Conservation (phyloP, 2,888 invertebrate genomes). For the Chymomyza fuscimana region DNA sequence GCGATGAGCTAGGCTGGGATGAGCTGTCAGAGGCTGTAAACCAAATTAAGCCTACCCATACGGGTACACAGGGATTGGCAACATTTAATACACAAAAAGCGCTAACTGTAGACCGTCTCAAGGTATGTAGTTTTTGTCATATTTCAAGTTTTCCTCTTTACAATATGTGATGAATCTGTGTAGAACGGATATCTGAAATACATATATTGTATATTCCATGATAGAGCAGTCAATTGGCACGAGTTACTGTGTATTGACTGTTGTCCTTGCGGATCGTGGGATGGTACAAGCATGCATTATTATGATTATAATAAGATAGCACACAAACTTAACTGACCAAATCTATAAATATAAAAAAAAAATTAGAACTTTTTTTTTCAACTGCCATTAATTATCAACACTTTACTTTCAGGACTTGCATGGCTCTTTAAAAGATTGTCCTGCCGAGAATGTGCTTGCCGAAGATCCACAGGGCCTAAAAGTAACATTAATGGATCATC, state of each 20-base stretch:
- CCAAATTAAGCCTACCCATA: slow-evolving; percentile 73
- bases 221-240: slow-evolving; percentile 44
- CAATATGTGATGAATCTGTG: slow-evolving; percentile 59
- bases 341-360: neutral
- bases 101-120: slow-evolving; percentile 86
- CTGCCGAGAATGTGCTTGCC: slow-evolving; percentile 82
- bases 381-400: neutral
- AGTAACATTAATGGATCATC: slow-evolving; percentile 89
- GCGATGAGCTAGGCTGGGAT: slow-evolving; percentile 78
- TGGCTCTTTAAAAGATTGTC: slow-evolving; percentile 85
- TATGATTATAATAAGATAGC: slow-evolving; percentile 55
- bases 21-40: slow-evolving; percentile 76
- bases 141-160: neutral
- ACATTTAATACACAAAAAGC: slow-evolving; percentile 85
- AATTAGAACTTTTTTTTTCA: neutral
- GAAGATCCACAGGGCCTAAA: slow-evolving; percentile 84
- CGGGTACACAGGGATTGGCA: slow-evolving; percentile 82
- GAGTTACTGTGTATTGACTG: slow-evolving; percentile 69
- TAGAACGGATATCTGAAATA: slow-evolving; percentile 76
- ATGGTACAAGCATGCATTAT: slow-evolving; percentile 28
- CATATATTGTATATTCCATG: slow-evolving; percentile 32
- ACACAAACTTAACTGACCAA: slow-evolving; percentile 42
- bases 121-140: slow-evolving; percentile 68
- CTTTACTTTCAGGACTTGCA: slow-evolving; percentile 82
- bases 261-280: neutral